phyloP scores from a whole-genome alignment of 2,888 invertebrate species.

The Apodemia zela region DNA sequence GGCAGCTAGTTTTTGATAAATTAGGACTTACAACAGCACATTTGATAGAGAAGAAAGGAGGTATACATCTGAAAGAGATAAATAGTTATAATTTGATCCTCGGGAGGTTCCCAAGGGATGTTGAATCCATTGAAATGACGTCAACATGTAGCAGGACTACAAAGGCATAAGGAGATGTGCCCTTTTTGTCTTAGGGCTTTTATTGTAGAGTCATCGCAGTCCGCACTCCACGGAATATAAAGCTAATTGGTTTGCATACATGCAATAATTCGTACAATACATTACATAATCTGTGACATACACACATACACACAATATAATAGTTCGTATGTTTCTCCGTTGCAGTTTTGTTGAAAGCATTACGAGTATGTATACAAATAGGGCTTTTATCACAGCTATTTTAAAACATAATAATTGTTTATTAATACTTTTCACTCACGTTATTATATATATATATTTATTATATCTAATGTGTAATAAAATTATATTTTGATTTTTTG shows the following conservation, averaged over 20 bases:
- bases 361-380: neutral
- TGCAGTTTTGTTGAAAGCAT: too few species aligned
- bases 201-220: neutral
- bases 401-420: too few species aligned
- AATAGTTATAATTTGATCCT: conserved; percentile 23
- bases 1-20: too few species aligned
- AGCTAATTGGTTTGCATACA: neutral
- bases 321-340: too few species aligned
- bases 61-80: conserved; percentile 32
- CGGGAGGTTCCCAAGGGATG: conserved; percentile 74
- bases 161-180: conserved; percentile 50
- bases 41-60: neutral
- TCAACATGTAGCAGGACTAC: conserved; percentile 78
- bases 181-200: conserved; percentile 33
- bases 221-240: neutral
- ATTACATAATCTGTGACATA: too few species aligned
- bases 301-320: too few species aligned
- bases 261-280: too few species aligned
- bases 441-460: too few species aligned
- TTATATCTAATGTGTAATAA: too few species aligned
- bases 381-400: neutral
- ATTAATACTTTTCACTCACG: too few species aligned
- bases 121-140: conserved; percentile 76
- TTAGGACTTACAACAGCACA: neutral
- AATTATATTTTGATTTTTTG: too few species aligned